A percentile compares a stretch with the other conserved stretches of the same genome.
These are phyloP conservation scores for Acanthoscelides obtectus DNA, from an alignment of 2,888 invertebrate genomes.

Conservation along the genomic window DNA sequence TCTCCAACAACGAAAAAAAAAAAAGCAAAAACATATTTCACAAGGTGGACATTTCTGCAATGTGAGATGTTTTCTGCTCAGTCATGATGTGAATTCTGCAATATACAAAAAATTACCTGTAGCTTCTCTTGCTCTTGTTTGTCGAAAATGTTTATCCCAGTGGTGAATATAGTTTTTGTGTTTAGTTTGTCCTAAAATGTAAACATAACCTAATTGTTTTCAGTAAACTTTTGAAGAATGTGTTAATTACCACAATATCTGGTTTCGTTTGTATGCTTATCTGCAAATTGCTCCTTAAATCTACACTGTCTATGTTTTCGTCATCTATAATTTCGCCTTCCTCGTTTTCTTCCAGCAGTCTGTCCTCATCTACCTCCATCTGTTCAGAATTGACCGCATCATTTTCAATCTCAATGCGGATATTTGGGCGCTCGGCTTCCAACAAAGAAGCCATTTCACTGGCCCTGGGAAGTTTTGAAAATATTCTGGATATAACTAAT, in stretches of 20 bases:
- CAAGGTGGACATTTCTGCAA: too few relatives aligned
- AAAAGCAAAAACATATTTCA: too few relatives aligned
- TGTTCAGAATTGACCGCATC: constrained; percentile 38
- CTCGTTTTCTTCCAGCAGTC: constrained; percentile 33
- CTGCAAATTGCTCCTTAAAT: too few relatives aligned
- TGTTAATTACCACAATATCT: not conserved
- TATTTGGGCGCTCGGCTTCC: too few relatives aligned
- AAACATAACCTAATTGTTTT: not conserved
- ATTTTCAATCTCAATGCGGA: constrained; percentile 49
- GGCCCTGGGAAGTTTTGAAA: too few relatives aligned
- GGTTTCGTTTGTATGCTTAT: not conserved
- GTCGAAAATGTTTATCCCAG: constrained; percentile 51
- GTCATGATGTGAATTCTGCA: too few relatives aligned
- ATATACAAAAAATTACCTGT: too few relatives aligned
- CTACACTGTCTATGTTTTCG: not conserved
- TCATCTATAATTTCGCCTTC: constrained; percentile 45
- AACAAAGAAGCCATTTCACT: too few relatives aligned
- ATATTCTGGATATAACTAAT: too few relatives aligned
- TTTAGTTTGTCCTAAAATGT: constrained; percentile 29
- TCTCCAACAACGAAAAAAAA: too few relatives aligned
- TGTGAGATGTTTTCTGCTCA: too few relatives aligned
- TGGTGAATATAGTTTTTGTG: constrained; percentile 44
- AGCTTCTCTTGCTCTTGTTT: constrained; percentile 51
- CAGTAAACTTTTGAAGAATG: not conserved
- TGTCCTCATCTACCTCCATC: constrained; percentile 49